Evolutionary conservation across 2,888 invertebrate genomes (phyloP), one percentile per base, ranked within the genome.

Genomic region (Dicranocentrus wangi): DNA sequence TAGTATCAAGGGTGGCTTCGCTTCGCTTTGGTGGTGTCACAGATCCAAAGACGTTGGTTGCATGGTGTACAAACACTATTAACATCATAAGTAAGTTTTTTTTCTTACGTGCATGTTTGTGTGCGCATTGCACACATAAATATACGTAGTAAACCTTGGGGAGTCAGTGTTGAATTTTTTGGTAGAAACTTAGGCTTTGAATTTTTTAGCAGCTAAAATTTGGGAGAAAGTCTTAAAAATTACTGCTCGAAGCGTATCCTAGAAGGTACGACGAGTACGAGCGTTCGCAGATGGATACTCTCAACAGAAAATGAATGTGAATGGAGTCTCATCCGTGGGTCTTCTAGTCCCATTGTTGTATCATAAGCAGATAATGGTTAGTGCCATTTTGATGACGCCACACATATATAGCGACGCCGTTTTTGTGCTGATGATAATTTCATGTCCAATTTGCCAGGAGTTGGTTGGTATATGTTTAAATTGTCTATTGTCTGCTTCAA

Each of bases 201-300:
- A 84, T 84, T 84, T 84, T 84, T 84, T 84, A 84, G 82, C 68
- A 82, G 82, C 58, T 42, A 72, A 80, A 82, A 84, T 83, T 84
- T 84, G 55, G 75, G 82, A 82, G 84, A 84, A 82, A 84, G 82
- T 75, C 72, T 83, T 76, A 78, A 82, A 84, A 84, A 83, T 84
- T 84, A 83, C 82, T 32, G 75, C 72, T 61, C 27, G 39, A 72
- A 65, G 58, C 80, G 19, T n/a, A n/a, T n/a, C n/a, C n/a, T n/a
- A n/a, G n/a, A n/a, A n/a, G n/a, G n/a, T n/a, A n/a, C n/a, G n/a
- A n/a, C n/a, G n/a, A n/a, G n/a, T n/a, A n/a, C n/a, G n/a, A n/a
- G n/a, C n/a, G n/a, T n/a, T n/a, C n/a, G 60, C 76, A 70, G 47
- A 28, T 55, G 39, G 60, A 60, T 32, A 51, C 53, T 61, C 58